phyloP scores from a whole-genome alignment of 1,140 invertebrate genomes.

The Aphis craccivora region DNA sequence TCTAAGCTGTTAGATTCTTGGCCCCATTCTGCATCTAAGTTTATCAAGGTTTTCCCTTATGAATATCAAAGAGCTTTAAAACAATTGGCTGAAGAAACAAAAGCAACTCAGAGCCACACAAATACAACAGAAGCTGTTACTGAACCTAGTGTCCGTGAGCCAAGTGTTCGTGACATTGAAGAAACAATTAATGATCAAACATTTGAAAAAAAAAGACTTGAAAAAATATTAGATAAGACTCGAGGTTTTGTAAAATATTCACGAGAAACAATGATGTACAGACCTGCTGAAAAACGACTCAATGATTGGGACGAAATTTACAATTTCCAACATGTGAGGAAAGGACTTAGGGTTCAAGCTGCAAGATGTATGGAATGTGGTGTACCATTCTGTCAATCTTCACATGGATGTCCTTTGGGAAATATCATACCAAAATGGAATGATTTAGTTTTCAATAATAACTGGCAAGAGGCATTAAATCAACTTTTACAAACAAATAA shows the following conservation, averaged over 20 bases:
- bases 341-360: slow-evolving; percentile 89
- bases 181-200: slow-evolving; percentile 80
- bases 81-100: slow-evolving; percentile 71
- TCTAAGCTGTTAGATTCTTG: slow-evolving; percentile 81
- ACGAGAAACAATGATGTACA: slow-evolving; percentile 84
- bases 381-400: slow-evolving; percentile 97
- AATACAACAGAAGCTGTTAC: slow-evolving; percentile 61
- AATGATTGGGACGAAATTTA: slow-evolving; percentile 98
- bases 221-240: slow-evolving; percentile 88
- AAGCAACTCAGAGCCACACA: slow-evolving; percentile 65
- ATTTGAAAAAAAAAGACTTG: slow-evolving; percentile 78
- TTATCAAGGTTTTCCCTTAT: slow-evolving; percentile 97
- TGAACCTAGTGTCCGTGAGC: slow-evolving; percentile 69
- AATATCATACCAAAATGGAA: slow-evolving; percentile 99
- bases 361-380: slow-evolving; percentile 99
- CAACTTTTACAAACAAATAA: slow-evolving; percentile 98
- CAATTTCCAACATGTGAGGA: slow-evolving; percentile 83
- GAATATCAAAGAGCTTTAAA: slow-evolving; percentile 93
- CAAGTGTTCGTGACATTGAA: slow-evolving; percentile 83
- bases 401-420: slow-evolving; percentile 95
- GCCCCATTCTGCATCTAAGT: slow-evolving; percentile 79
- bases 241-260: slow-evolving; percentile 97
- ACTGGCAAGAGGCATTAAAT: slow-evolving; percentile 96
- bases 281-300: slow-evolving; percentile 80
- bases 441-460: slow-evolving; percentile 90